Base-by-base conservation (phyloP, 2,797 vertebrate species). In the Semaprochilodus insignis region DNA sequence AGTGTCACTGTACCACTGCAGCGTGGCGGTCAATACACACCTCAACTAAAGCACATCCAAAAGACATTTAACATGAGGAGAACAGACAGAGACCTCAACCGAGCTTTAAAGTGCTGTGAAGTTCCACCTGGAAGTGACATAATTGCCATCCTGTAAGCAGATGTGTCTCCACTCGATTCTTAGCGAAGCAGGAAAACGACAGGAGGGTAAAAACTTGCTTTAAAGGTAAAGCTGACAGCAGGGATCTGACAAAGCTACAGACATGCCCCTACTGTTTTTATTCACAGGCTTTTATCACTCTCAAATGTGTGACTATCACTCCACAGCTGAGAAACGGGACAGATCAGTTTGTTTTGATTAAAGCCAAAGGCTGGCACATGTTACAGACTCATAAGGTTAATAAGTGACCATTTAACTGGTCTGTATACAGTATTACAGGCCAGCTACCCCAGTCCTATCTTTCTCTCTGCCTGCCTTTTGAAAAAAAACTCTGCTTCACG, bases 201-300 rank as follows among this genome's bases (percentile, higher is more conserved):
- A 54, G 34, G 19, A 19, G 34, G 77, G 51, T 31, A 84, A 67
- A 60, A 62, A 17, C 63, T 25, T 52, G 23, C 81, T 85, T 83
- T 48, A 76, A 60, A 73, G 77, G 75, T 21, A 66, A 83, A 60
- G 34, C 65, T 77, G 80, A 59, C 77, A 85, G 71, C 70, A 74
- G 82, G 74, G 36, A 73, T 36, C 54, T 27, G 27, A 54, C 16
- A 51, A 34, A 69, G 74, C 71, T 72, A 21, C 83, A 82, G 65
- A 85, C 36, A 54, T 62, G 48, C 83, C 76, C 76, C 69, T 19
- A 14, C 57, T 77, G 72, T 79, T 69, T 74, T 82, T 44, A 31
- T 67, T 73, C 74, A 70, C 55, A 67, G 21, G 77, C 74, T 83
- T 84, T 81, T 69, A 81, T 81, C 57, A 71, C 51, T 84, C 31